Percentiles rank a stretch among this genome's conserved stretches.
phyloP scores from a whole-genome alignment of 2,888 invertebrate genomes.

The Lasioglossum zephyrum region DNA sequence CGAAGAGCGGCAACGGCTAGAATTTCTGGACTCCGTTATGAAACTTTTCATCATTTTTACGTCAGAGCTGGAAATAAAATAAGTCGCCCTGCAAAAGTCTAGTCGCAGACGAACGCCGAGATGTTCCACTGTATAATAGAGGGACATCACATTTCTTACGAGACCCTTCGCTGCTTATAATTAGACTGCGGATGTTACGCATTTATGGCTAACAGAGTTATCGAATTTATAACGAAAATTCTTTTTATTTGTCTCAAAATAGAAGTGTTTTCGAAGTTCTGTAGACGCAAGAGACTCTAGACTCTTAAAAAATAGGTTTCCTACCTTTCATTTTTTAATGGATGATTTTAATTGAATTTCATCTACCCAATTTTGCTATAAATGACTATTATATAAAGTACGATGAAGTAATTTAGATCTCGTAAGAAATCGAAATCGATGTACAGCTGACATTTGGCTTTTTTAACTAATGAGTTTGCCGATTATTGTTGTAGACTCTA shows the following conservation, averaged over 20 bases:
- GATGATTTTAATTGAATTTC: too few relatives aligned
- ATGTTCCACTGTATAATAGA: neutral
- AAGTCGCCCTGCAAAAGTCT: neutral
- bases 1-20: slow-evolving; percentile 23
- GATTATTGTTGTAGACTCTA: too few relatives aligned
- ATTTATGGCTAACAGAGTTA: neutral
- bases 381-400: too few relatives aligned
- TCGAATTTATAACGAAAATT: neutral
- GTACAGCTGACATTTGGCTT: too few relatives aligned
- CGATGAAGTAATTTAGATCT: too few relatives aligned
- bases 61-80: slow-evolving; percentile 27
- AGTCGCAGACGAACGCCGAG: neutral
- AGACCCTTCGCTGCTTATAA: neutral
- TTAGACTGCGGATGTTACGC: neutral
- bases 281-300: neutral
- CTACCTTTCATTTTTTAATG: too few relatives aligned
- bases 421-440: too few relatives aligned
- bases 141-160: neutral
- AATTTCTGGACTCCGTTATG: slow-evolving; percentile 33
- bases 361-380: too few relatives aligned
- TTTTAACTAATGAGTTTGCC: too few relatives aligned
- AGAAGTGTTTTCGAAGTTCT: neutral
- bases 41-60: slow-evolving; percentile 31
- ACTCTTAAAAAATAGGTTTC: neutral
- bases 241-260: neutral